phyloP scores from a whole-genome alignment of 2,797 vertebrate species.

The Stomatorhinus walkeri region DNA sequence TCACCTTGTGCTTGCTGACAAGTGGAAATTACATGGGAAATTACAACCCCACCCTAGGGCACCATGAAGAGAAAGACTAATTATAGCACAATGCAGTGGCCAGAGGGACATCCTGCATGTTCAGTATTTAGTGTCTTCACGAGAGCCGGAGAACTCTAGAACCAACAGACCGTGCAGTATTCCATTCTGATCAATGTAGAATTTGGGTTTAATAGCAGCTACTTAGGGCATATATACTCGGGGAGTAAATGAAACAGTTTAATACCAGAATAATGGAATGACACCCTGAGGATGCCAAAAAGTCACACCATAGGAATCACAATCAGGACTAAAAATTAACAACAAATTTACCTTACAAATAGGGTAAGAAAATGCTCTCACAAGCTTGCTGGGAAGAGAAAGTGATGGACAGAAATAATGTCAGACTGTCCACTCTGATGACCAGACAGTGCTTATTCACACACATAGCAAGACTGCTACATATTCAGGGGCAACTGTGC shows the following conservation, averaged over 20 bases:
- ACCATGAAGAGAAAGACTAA: not conserved
- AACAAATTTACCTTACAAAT: not conserved
- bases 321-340: not conserved
- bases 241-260: not conserved
- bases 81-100: not conserved
- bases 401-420: not conserved
- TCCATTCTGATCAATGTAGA: not conserved
- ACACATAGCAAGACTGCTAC: not conserved
- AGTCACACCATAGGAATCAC: not conserved
- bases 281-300: not conserved
- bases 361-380: not conserved
- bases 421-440: not conserved
- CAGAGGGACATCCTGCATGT: not conserved
- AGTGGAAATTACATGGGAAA: slow-evolving; percentile 19
- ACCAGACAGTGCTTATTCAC: not conserved
- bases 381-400: not conserved
- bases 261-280: not conserved
- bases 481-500: not conserved
- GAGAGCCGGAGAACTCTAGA: not conserved
- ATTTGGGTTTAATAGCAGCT: not conserved
- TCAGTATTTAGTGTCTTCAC: not conserved
- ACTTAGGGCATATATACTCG: not conserved
- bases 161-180: not conserved
- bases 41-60: slow-evolving; percentile 8
- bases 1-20: slow-evolving; percentile 20